Conservation (phyloP, 2,797 vertebrate species). For the Prionace glauca region DNA sequence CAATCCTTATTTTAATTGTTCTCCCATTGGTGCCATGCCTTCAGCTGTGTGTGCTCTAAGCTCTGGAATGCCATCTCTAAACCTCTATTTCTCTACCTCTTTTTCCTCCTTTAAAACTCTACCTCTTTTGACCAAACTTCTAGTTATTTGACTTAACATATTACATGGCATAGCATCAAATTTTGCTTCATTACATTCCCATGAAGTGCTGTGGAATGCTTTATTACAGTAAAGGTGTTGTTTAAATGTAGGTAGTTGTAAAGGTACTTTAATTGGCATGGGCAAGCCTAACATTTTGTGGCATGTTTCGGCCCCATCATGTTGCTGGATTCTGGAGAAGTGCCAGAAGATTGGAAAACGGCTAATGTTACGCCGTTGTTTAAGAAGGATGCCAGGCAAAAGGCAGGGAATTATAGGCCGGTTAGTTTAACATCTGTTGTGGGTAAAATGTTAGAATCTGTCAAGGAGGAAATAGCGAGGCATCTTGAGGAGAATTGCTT, state of each 20-base stretch:
- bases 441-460: too few relatives aligned
- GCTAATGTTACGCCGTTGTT: too few relatives aligned
- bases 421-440: too few relatives aligned
- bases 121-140: background rate
- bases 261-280: background rate
- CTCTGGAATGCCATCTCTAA: background rate
- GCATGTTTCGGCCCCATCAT: background rate
- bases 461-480: too few relatives aligned
- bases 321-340: too few relatives aligned
- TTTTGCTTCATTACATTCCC: background rate
- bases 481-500: too few relatives aligned
- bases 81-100: background rate
- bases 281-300: background rate
- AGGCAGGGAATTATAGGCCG: too few relatives aligned
- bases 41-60: background rate
- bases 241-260: background rate
- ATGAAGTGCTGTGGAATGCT: background rate
- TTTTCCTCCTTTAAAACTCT: background rate
- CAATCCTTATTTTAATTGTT: background rate
- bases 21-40: background rate
- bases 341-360: too few relatives aligned
- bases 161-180: background rate
- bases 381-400: too few relatives aligned
- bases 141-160: background rate
- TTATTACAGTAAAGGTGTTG: background rate